Percentiles rank a stretch among this genome's conserved stretches.
phyloP scores from a whole-genome alignment of 1,140 invertebrate species.

The Heterodera carotae region DNA sequence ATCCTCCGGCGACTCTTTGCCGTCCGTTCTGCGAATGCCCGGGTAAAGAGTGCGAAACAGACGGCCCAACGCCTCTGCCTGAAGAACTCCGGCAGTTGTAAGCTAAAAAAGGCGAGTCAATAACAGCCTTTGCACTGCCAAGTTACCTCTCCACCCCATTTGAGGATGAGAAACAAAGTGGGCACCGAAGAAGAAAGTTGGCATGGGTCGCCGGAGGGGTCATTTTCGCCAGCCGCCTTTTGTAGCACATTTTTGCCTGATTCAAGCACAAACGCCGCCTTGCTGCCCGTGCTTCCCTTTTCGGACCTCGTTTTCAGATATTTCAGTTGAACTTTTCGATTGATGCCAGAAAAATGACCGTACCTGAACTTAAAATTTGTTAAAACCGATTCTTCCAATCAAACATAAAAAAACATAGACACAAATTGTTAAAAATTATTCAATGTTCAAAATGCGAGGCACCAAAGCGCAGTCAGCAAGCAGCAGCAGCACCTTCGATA shows the following conservation, averaged over 20 bases:
- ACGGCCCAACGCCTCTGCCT: slow-evolving; percentile 76
- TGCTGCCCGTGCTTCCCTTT: slow-evolving; percentile 31
- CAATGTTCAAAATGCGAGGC: too few relatives aligned
- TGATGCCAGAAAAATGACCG: slow-evolving; percentile 98
- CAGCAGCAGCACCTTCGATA: too few relatives aligned
- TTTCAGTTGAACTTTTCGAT: slow-evolving; percentile 99
- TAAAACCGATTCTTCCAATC: neutral
- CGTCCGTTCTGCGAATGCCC: slow-evolving; percentile 70
- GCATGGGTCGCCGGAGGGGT: slow-evolving; percentile 69
- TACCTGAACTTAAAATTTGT: slow-evolving; percentile 74
- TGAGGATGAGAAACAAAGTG: slow-evolving; percentile 91
- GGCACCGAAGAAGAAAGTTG: slow-evolving; percentile 69
- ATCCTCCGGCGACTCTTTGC: slow-evolving; percentile 75
- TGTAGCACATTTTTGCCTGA: neutral
- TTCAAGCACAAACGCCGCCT: neutral
- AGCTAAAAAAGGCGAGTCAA: slow-evolving; percentile 4
- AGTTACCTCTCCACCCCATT: slow-evolving; percentile 89
- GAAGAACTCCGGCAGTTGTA: slow-evolving; percentile 42
- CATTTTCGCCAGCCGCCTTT: neutral
- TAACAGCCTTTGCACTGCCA: slow-evolving; percentile 21
- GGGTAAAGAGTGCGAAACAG: slow-evolving; percentile 99
- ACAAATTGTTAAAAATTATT: too few relatives aligned
- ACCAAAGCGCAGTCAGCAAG: too few relatives aligned
- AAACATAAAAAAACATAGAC: too few relatives aligned
- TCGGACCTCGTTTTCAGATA: slow-evolving; percentile 78